Percentiles rank a stretch among this genome's conserved stretches.
Evolutionary conservation across 2,113 vertebrate genomes (phyloP).

Genomic region (Mus pahari): DNA sequence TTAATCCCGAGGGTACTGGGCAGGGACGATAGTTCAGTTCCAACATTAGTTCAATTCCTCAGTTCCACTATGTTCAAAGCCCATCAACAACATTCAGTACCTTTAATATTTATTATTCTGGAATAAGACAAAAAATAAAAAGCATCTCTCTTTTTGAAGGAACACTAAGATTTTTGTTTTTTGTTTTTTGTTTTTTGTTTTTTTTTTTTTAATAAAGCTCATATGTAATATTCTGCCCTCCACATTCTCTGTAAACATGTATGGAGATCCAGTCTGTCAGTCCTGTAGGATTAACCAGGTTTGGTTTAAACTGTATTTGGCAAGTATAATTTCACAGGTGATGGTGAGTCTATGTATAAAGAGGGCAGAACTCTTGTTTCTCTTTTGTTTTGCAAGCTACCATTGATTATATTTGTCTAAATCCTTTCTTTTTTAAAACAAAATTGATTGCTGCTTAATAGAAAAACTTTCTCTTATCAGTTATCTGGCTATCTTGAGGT

Average conservation of each 20-base stretch:
- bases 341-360: neutral
- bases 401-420: neutral
- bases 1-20: neutral
- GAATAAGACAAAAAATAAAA: constrained; percentile 6
- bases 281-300: neutral
- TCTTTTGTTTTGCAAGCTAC: constrained; percentile 2
- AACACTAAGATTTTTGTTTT: too few relatives aligned
- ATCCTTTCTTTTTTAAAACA: neutral
- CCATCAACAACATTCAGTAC: neutral
- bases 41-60: constrained; percentile 51
- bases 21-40: constrained; percentile 45
- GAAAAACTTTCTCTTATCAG: neutral
- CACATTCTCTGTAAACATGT: constrained; percentile 21
- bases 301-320: constrained; percentile 14
- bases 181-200: too few relatives aligned
- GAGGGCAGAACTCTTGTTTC: neutral
- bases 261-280: neutral
- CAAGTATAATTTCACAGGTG: neutral
- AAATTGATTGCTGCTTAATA: neutral
- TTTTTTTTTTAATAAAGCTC: neutral
- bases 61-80: neutral
- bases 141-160: neutral
- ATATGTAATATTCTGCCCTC: neutral
- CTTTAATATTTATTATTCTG: neutral
- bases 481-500: neutral